Conservation (phyloP, 2,113 vertebrate species). For the Periophthalmus modestus region DNA sequence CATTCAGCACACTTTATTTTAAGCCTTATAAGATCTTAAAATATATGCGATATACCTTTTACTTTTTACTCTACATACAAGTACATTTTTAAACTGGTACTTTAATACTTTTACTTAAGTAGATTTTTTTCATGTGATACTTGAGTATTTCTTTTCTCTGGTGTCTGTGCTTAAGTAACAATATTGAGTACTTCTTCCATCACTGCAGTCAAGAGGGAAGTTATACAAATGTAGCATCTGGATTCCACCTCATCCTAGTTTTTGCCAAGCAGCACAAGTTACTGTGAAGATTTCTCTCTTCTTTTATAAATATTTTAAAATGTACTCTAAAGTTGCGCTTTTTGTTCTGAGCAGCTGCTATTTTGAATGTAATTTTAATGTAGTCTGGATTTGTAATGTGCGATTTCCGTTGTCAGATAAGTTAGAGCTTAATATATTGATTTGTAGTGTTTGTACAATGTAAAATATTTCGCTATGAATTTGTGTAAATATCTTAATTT, state of each 20-base stretch:
- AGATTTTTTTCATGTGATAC: too few species aligned
- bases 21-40: too few species aligned
- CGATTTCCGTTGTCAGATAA: not conserved
- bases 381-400: not conserved
- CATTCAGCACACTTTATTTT: too few species aligned
- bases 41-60: too few species aligned
- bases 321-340: conserved; percentile 7
- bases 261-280: conserved; percentile 27
- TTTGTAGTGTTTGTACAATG: conserved; percentile 10
- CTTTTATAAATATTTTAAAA: conserved; percentile 3
- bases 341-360: conserved; percentile 24
- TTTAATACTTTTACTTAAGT: too few species aligned
- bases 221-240: conserved; percentile 21
- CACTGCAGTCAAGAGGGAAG: too few species aligned
- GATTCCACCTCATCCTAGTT: conserved; percentile 8
- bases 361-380: conserved; percentile 23
- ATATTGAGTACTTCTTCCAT: too few species aligned
- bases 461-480: not conserved
- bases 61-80: too few species aligned
- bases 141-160: too few species aligned
- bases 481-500: conserved; percentile 24
- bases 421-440: conserved; percentile 31
- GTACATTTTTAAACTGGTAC: too few species aligned
- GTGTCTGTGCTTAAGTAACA: too few species aligned
- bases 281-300: conserved; percentile 56